phyloP scores from a whole-genome alignment of 2,113 vertebrate genomes.

The Dromas ardeola region DNA sequence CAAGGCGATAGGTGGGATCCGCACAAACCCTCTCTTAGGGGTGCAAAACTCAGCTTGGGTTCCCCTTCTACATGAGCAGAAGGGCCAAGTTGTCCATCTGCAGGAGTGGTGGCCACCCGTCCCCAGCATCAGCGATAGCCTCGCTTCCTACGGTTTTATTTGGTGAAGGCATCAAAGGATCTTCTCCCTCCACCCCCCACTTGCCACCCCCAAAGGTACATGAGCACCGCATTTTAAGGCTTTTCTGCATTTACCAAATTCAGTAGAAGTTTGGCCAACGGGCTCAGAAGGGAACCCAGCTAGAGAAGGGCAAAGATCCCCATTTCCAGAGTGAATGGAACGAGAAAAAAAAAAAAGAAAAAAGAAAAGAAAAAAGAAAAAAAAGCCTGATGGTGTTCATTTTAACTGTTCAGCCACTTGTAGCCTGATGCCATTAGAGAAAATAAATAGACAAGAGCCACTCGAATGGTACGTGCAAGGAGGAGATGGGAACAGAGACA shows the following conservation, averaged over 20 bases:
- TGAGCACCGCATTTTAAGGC: neutral
- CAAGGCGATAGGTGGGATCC: rapidly evolving
- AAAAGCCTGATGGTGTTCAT: neutral
- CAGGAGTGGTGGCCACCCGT: rapidly evolving
- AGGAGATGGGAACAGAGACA: constrained; percentile 18
- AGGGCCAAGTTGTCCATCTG: neutral
- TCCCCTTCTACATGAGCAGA: rapidly evolving
- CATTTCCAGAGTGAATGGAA: neutral
- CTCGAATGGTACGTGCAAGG: neutral
- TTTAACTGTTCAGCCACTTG: constrained; percentile 60
- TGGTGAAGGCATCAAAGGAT: neutral
- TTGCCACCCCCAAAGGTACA: rapidly evolving
- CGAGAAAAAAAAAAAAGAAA: rapidly evolving
- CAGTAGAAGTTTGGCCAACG: rapidly evolving
- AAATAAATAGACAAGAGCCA: constrained; percentile 59
- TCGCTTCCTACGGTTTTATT: neutral
- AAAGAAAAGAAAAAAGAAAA: neutral
- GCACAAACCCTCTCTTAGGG: rapidly evolving
- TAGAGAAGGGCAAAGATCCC: neutral
- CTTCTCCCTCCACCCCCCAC: neutral
- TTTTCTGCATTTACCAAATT: rapidly evolving
- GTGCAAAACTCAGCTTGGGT: rapidly evolving
- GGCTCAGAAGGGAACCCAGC: neutral
- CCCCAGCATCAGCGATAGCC: neutral
- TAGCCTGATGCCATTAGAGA: constrained; percentile 44